Evolutionary conservation across 2,797 vertebrate genomes (phyloP).

Genomic region (Spinus olivaceus): DNA sequence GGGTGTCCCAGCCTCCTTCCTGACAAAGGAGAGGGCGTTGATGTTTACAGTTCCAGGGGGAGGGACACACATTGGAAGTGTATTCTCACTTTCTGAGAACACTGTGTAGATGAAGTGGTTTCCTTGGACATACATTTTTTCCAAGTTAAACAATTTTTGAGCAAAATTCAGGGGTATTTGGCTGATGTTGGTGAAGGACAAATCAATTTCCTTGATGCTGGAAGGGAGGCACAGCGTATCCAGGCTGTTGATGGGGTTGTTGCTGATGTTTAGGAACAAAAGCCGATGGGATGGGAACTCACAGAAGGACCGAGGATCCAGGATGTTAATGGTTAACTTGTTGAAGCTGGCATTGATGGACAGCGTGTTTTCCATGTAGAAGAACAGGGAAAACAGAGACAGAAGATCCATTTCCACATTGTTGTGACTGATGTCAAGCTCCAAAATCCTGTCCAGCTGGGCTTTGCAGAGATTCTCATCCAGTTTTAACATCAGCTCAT

Average conservation of each 20-base stretch:
- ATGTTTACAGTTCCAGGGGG: not conserved
- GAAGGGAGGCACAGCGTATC: slow-evolving; percentile 30
- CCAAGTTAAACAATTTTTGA: not conserved
- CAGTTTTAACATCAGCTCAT: not conserved
- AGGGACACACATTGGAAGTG: not conserved
- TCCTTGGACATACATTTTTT: slow-evolving; percentile 28
- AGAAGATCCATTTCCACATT: slow-evolving; percentile 23
- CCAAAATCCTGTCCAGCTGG: not conserved
- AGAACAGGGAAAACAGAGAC: not conserved
- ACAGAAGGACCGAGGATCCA: not conserved
- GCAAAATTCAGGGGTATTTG: slow-evolving; percentile 19
- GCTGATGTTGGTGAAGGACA: slow-evolving; percentile 60
- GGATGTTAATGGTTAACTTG: slow-evolving; percentile 28
- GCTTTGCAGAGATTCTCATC: not conserved
- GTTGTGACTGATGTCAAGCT: slow-evolving; percentile 39
- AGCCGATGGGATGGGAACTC: not conserved
- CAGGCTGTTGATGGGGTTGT: slow-evolving; percentile 62
- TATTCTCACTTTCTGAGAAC: fast-evolving
- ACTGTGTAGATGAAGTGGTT: slow-evolving; percentile 49
- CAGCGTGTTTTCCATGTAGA: not conserved
- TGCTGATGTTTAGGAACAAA: slow-evolving; percentile 49
- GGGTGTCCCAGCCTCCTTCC: not conserved
- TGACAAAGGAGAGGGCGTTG: not conserved
- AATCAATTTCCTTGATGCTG: slow-evolving; percentile 26
- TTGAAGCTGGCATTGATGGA: slow-evolving; percentile 29